Evolutionary conservation across 2,113 vertebrate genomes (phyloP).

Genomic region (Vireo altiloquus): DNA sequence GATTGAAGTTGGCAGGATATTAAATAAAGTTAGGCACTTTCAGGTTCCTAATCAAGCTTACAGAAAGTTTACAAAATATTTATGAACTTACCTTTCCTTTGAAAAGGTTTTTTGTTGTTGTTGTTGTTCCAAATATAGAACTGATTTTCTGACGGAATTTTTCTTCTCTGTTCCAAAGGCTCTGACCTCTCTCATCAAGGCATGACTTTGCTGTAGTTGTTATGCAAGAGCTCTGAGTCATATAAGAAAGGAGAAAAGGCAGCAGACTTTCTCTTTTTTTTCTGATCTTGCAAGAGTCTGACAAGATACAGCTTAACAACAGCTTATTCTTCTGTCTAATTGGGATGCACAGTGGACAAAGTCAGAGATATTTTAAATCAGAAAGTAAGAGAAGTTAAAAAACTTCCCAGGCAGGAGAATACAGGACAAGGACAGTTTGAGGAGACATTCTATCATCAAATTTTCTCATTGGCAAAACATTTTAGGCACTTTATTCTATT

Average conservation of each 20-base stretch:
- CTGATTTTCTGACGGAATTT: background rate
- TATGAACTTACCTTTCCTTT: background rate
- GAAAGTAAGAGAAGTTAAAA: background rate
- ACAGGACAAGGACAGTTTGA: conserved; percentile 6
- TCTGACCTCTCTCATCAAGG: background rate
- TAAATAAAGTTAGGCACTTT: conserved; percentile 26
- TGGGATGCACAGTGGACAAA: background rate
- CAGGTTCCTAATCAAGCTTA: background rate
- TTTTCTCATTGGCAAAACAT: conserved; percentile 22
- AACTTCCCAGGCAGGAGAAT: background rate
- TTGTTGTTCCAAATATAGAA: background rate
- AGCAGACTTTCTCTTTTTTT: background rate
- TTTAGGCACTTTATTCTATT: background rate
- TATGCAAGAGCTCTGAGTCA: background rate
- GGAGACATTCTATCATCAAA: conserved; percentile 14
- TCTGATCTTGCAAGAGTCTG: background rate
- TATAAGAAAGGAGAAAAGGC: background rate
- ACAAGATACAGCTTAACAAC: background rate
- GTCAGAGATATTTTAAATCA: background rate
- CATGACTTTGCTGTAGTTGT: background rate
- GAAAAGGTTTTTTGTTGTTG: background rate
- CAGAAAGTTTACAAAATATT: conserved; percentile 7
- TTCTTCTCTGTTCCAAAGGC: background rate
- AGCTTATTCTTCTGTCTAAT: background rate
- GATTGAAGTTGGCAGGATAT: background rate